Evolutionary conservation across 1,140 invertebrate species (phyloP), one percentile per base, ranked within the genome.

Genomic region (Gonatopus flavifemur): DNA sequence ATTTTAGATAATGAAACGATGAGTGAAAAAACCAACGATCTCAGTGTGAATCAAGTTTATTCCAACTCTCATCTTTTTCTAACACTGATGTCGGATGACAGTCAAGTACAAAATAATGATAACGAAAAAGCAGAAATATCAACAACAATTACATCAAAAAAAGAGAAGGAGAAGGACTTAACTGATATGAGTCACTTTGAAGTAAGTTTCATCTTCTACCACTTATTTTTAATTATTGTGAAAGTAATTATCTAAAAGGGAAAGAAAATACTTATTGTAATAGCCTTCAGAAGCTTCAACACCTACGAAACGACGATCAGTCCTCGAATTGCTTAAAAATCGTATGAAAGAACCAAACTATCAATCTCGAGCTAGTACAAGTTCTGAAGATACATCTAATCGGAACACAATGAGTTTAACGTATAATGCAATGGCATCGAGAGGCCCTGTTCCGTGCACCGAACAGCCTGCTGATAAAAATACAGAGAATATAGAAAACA

Each of bases 391-490:
- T 7, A 8, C 13, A 8, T 9, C 7, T 36, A 35, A 32, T 4
- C 15, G 31, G 22, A 44, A 52, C 15, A 46, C 41, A 31, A 22
- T 36, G 3, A 55, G 52, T 25, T 33, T 55, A 15, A 55, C 41
- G 10, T 55, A 55, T 38, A 45, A 44, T n/a, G 52, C 49, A 32
- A 55, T 55, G 52, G 20, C 45, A 10, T 44, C 41, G 6, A 43
- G 36, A 50, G 52, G 52, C 18, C 16, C 52, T 10, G 8, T 25
- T 16, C 52, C 52, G 7, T 55, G 41, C 20, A 44, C 20, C 9
- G 41, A 55, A 20, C 13, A 42, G 28, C 30, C 21, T n/a, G 13
- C 22, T 38, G 21, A 48, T 22, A 7, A 53, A 19, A 28, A 64
- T 60, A n/a, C n/a, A n/a, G n/a, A n/a, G n/a, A n/a, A n/a, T n/a